Percentiles rank a stretch among this genome's conserved stretches.
Evolutionary conservation across 2,113 vertebrate genomes (phyloP).

Genomic region (Orycteropus afer): DNA sequence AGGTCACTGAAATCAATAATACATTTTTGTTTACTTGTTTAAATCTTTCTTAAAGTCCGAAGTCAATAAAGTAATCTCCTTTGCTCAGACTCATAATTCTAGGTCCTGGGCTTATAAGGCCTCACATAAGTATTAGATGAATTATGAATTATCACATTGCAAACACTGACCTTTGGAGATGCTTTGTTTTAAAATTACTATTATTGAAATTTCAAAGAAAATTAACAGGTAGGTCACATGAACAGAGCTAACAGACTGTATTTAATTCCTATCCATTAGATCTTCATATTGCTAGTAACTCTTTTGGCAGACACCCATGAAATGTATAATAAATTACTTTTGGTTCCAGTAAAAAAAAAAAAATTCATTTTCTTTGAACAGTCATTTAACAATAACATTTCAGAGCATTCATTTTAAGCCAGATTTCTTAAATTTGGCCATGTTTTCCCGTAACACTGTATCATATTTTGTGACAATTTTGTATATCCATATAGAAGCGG

Average conservation of each 20-base stretch:
- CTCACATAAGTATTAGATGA: neutral
- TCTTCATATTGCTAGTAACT: conserved; percentile 82
- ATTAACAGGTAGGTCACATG: conserved; percentile 61
- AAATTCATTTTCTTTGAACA: conserved; percentile 85
- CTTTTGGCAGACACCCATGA: conserved; percentile 84
- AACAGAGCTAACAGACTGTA: conserved; percentile 72
- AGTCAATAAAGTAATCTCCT: conserved; percentile 54
- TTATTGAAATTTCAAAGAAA: conserved; percentile 42
- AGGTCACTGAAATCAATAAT: neutral
- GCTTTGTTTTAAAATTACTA: neutral
- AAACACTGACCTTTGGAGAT: conserved; percentile 25
- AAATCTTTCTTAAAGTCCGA: conserved; percentile 76
- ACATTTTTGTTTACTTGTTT: neutral
- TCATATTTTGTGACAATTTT: conserved; percentile 82
- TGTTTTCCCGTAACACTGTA: conserved; percentile 82
- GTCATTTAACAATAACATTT: conserved; percentile 86
- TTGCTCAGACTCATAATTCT: neutral
- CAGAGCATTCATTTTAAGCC: conserved; percentile 84
- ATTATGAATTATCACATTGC: neutral
- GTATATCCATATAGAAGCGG: conserved; percentile 52
- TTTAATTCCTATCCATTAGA: conserved; percentile 82
- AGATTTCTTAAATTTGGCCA: conserved; percentile 82
- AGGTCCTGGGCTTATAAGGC: neutral
- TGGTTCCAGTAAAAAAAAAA: conserved; percentile 84
- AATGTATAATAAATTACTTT: conserved; percentile 85